These are phyloP conservation scores for Ceyx erithaca DNA, from an alignment of 2,797 vertebrate species.

Conservation along the genomic window DNA sequence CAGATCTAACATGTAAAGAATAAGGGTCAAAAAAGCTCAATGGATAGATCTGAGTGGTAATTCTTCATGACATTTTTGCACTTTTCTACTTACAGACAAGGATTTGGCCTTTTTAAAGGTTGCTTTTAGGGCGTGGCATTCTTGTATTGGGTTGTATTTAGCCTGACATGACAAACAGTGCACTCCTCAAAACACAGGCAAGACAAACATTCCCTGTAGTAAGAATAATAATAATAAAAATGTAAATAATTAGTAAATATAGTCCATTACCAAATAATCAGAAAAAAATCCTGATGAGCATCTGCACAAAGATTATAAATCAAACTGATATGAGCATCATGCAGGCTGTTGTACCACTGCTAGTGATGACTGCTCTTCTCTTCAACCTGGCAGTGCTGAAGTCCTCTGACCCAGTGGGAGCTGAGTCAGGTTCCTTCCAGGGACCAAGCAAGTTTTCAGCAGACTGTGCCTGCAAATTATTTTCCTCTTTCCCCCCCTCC, in stretches of 20 bases:
- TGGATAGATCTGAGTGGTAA: neutral
- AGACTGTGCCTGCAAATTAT: neutral
- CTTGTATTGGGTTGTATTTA: neutral
- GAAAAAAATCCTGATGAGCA: neutral
- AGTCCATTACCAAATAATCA: neutral
- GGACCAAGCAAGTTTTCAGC: neutral
- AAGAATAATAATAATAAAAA: too few species aligned
- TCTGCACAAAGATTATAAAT: neutral
- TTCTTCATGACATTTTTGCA: neutral
- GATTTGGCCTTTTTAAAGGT: neutral
- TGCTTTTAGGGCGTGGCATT: neutral
- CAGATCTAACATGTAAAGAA: neutral
- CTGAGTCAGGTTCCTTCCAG: neutral
- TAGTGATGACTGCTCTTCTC: neutral
- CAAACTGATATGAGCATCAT: neutral
- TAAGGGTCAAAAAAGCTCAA: neutral
- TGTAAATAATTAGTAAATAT: neutral
- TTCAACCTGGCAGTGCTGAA: neutral
- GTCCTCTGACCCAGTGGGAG: rapidly evolving
- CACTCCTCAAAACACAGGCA: neutral
- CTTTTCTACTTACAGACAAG: neutral
- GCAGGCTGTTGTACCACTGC: rapidly evolving
- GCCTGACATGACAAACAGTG: neutral
- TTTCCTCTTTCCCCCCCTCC: neutral
- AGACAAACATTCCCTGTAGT: neutral